Base-by-base conservation (phyloP, 2,113 vertebrate genomes). In the Prionailurus bengalensis region DNA sequence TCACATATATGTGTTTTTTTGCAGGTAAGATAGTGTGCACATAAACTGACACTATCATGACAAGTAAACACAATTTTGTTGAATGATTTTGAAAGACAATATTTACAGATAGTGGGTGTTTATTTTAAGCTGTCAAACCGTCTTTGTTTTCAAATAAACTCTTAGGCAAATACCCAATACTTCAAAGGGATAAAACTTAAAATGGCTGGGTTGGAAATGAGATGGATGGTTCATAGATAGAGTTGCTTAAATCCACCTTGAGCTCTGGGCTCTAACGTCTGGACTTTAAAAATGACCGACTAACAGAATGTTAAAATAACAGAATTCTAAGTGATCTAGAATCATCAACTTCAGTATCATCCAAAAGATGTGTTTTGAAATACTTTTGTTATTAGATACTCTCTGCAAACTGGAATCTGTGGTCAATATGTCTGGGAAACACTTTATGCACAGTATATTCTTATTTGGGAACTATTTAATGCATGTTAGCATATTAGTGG, bases 81-180 rank as follows among this genome's bases (percentile, higher is more conserved):
- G 74, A 89, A 45, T 90, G 76, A 93, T 58, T 96, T 89, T 87
- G 9, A 93, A 93, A 89, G 51, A 89, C 21, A 86, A 27, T 87
- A 89, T 93, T 97, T 95, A 65, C 17, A 80, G 55, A 90, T 51
- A 83, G 81, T 68, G 17, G 21, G 7, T 94, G 36, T 89, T 97
- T 89, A 90, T 95, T 97, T 95, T 89, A 94, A 89, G 29, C 61
- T 86, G 21, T 91, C 53, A 94, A 89, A 48, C 9, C n/a, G n/a
- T 80, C 84, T 97, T 95, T 71, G 21, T n/a, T 78, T 94, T 91
- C 45, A 7, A 94, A 63, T 96, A 91, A 89, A 82, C 53, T 92
- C n/a, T 94, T 95, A 83, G 1, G 31, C 45, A 96, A 51, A 76
- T 81, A 10, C 12, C 5, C 8, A 78, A 33, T 90, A 95, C 71